Base-by-base conservation (phyloP, 1,140 invertebrate species). In the Drosophila sp. region DNA sequence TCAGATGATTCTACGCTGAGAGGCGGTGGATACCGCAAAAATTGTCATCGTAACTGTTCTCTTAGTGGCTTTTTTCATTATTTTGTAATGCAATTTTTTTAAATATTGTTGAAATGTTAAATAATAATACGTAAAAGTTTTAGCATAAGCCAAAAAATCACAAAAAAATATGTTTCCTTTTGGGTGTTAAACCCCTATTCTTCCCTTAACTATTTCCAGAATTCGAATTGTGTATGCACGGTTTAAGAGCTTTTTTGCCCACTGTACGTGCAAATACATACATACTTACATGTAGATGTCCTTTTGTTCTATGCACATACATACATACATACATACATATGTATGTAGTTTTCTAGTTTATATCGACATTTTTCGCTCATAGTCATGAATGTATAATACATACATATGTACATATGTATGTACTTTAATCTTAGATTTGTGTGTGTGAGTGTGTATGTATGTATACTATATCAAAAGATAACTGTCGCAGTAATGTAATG, bases 401-500 rank as follows among this genome's bases (percentile, higher is more conserved):
- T 38, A 60, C 60, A 33, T 40, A 60, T 62, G 29, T 70, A 60
- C 70, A 41, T 62, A 77, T 41, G 17, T 30, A 30, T 69, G 5
- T 25, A 10, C 27, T 23, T 47, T 17, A 17, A 17, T 17, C 17
- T 7, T 47, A 35, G 8, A 44, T 61, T 70, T 40, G 23, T 29
- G 30, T 68, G 40, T n/a, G 6, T 41, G 40, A n/a, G n/a, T 41
- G 54, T 41, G n/a, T 41, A 3, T 41, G 44, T 54, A 56, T 32
- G 25, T 41, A 35, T 27, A n/a, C n/a, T 66, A 73, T 78, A 85
- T 85, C 79, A 81, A 75, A 67, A 85, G 82, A 85, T 86, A 86
- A 86, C 83, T 82, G 82, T 82, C 72, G 61, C 69, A 75, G 76
- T 78, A 83, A 85, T 80, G 82, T 85, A 85, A 85, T 86, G 82